Base-by-base conservation (phyloP, 2,888 invertebrate species). In the Thymelicus acteon region DNA sequence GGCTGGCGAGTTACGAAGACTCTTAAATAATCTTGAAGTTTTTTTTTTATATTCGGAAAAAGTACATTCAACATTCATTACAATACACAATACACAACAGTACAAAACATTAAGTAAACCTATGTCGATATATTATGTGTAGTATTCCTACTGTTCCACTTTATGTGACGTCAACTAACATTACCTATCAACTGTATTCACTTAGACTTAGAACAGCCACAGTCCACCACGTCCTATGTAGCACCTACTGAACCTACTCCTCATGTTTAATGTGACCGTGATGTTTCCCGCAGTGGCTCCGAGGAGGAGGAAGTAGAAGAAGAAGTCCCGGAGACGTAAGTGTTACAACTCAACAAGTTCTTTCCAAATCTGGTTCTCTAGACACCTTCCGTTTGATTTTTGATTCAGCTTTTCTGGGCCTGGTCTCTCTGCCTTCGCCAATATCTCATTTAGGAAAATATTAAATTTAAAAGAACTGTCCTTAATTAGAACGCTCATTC, bases 231-330 rank as follows among this genome's bases (percentile, higher is more conserved):
- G 62, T 44, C 44, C 8, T 8, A 19, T 19, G 19, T 19, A 19
- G 19, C 19, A 19, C 19, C 19, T 19, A 19, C 19, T 12, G 12
- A 47, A 24, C 58, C 52, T 37, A 19, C 40, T 65, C 65, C 61
- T 19, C 47, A 19, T 62, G 67, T 71, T 60, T 48, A 54, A 60
- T 70, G 12, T 60, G 65, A 44, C 57, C 48, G 39, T 49, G 31
- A 61, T 86, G 77, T 81, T 90, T 71, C 70, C 82, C 87, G 82
- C 92, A 94, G 94, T 94, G 94, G 94, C 89, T 91, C 93, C 88
- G 97, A 97, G 95, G 96, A 96, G 95, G 96, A 96, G 94, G 95
- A 95, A 94, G 95, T 95, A 85, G 96, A 96, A 94, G 96, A 96
- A 95, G 96, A 96, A 95, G 96, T 96, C 86, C 94, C 93, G 85